phyloP scores from a whole-genome alignment of 2,888 invertebrate genomes.

The Lutraria lutraria region DNA sequence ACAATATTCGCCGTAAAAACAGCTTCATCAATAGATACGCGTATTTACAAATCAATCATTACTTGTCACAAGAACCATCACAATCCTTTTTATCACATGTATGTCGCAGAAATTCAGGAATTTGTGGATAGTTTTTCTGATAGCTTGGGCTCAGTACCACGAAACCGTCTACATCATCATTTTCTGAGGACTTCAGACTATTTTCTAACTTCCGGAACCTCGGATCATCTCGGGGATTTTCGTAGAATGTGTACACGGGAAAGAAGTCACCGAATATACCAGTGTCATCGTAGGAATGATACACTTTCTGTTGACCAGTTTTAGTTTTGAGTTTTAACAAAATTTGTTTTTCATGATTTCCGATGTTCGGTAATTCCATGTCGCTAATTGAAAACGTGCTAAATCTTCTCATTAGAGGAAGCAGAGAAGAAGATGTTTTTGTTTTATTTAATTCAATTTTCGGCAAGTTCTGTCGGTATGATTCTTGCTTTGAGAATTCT shows the following conservation, averaged over 20 bases:
- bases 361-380: slow-evolving; percentile 61
- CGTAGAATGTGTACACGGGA: slow-evolving; percentile 68
- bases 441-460: slow-evolving; percentile 18
- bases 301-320: slow-evolving; percentile 69
- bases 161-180: slow-evolving; percentile 73
- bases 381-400: slow-evolving; percentile 53
- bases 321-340: slow-evolving; percentile 70
- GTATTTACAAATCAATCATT: not conserved
- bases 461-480: slow-evolving; percentile 13
- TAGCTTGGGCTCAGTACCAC: slow-evolving; percentile 78
- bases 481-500: not conserved
- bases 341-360: slow-evolving; percentile 63
- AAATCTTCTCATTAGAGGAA: not conserved
- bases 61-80: not conserved
- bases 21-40: not conserved
- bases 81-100: not conserved
- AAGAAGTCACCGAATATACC: slow-evolving; percentile 71
- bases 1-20: too few relatives aligned
- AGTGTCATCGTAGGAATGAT: slow-evolving; percentile 72
- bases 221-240: slow-evolving; percentile 72
- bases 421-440: not conserved
- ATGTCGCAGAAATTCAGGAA: slow-evolving; percentile 40
- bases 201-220: slow-evolving; percentile 76
- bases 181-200: slow-evolving; percentile 68
- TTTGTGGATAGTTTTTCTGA: slow-evolving; percentile 45